Conservation (phyloP, 2,113 vertebrate species). For the Ageneiosus marmoratus region DNA sequence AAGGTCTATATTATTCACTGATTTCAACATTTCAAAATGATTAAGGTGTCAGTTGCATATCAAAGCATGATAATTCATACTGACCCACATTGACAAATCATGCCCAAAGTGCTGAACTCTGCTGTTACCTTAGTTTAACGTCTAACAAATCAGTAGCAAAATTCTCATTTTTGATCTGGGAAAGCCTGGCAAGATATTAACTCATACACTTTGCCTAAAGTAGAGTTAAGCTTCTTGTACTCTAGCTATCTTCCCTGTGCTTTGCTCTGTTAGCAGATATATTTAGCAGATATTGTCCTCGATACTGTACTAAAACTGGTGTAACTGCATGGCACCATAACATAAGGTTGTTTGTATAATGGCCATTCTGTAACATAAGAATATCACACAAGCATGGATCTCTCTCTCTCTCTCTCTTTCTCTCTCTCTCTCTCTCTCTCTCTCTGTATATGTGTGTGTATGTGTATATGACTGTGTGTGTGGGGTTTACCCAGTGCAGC, state of each 20-base stretch:
- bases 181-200: not conserved
- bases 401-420: not conserved
- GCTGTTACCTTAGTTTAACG: not conserved
- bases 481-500: slow-evolving; percentile 88
- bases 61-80: not conserved
- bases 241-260: slow-evolving; percentile 55
- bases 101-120: not conserved
- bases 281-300: slow-evolving; percentile 33
- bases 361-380: not conserved
- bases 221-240: slow-evolving; percentile 67
- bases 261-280: slow-evolving; percentile 62
- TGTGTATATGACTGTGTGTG: slow-evolving; percentile 19
- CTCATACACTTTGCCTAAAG: slow-evolving; percentile 17
- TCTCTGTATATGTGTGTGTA: not conserved
- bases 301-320: slow-evolving; percentile 22
- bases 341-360: slow-evolving; percentile 24
- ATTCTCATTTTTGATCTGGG: slow-evolving; percentile 2
- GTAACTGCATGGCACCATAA: not conserved
- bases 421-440: not conserved
- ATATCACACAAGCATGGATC: slow-evolving; percentile 6
- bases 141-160: not conserved
- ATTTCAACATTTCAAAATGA: not conserved
- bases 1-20: not conserved
- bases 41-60: not conserved
- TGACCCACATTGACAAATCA: not conserved